These are phyloP conservation scores for Melanerpes aurifrons DNA, from an alignment of 2,113 vertebrate species.

Conservation along the genomic window DNA sequence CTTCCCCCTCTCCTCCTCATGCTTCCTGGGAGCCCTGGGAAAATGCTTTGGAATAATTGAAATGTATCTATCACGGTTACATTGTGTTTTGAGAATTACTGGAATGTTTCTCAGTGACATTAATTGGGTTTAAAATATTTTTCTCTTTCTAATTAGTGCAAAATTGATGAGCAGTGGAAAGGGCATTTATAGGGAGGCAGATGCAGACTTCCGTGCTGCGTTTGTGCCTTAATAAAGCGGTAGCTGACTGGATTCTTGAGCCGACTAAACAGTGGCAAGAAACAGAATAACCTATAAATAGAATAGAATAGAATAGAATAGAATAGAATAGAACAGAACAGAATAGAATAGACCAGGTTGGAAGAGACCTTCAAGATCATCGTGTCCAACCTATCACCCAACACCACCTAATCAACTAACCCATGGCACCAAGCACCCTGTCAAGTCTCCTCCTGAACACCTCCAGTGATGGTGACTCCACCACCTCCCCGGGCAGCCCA, in stretches of 20 bases:
- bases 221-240: constrained; percentile 43
- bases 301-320: too few species aligned
- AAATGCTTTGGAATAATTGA: constrained; percentile 57
- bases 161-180: constrained; percentile 48
- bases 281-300: not conserved
- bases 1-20: not conserved
- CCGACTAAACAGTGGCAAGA: constrained; percentile 7
- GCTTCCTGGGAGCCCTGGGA: constrained; percentile 24
- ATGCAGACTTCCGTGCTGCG: constrained; percentile 12
- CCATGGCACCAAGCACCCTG: too few species aligned
- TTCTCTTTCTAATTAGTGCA: constrained; percentile 60
- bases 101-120: constrained; percentile 51
- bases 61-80: constrained; percentile 46
- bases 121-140: constrained; percentile 62
- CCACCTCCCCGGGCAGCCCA: too few species aligned
- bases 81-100: constrained; percentile 52
- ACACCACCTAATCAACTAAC: too few species aligned
- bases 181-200: constrained; percentile 44
- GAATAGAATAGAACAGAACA: too few species aligned
- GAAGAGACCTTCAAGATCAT: too few species aligned
- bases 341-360: too few species aligned
- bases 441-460: too few species aligned
- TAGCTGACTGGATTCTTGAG: constrained; percentile 20
- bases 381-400: too few species aligned
- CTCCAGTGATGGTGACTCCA: too few species aligned